Percentiles rank a stretch among this genome's conserved stretches.
phyloP scores from a whole-genome alignment of 2,113 vertebrate genomes.

The Myotis yumanensis region DNA sequence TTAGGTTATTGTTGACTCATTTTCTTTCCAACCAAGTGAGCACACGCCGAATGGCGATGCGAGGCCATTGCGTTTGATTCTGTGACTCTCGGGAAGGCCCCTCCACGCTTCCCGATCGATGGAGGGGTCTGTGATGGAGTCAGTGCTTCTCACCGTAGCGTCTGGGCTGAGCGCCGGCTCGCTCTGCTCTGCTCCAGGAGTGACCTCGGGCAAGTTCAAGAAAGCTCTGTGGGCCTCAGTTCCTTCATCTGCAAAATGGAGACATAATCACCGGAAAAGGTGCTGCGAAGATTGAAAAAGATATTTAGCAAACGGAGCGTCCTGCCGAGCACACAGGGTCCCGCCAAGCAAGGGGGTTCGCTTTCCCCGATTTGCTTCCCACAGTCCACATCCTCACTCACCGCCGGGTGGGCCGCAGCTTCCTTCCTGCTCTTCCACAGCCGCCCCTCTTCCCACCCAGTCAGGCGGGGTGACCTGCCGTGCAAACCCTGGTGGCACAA shows the following conservation, averaged over 20 bases:
- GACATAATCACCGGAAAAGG: background rate
- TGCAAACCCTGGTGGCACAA: background rate
- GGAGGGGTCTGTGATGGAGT: background rate
- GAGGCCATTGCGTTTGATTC: background rate
- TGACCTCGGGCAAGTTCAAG: background rate
- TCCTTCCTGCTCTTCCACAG: background rate
- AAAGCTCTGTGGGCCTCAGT: background rate
- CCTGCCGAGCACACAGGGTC: background rate
- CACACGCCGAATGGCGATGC: background rate
- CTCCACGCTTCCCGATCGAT: background rate
- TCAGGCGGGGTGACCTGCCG: background rate
- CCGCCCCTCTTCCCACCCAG: background rate
- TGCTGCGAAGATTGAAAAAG: background rate
- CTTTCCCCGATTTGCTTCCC: background rate
- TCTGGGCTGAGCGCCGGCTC: background rate
- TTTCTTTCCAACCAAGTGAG: background rate
- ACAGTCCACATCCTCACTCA: background rate
- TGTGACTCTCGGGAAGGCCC: background rate
- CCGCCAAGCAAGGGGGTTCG: background rate
- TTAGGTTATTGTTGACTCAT: background rate
- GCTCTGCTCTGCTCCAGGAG: background rate
- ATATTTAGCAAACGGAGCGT: background rate
- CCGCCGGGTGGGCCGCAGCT: background rate
- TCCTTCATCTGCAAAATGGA: slow-evolving; percentile 7
- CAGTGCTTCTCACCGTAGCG: background rate